These are phyloP conservation scores for Vannuccia rotundouncinata DNA, from an alignment of 2,888 invertebrate genomes.

Conservation along the genomic window DNA sequence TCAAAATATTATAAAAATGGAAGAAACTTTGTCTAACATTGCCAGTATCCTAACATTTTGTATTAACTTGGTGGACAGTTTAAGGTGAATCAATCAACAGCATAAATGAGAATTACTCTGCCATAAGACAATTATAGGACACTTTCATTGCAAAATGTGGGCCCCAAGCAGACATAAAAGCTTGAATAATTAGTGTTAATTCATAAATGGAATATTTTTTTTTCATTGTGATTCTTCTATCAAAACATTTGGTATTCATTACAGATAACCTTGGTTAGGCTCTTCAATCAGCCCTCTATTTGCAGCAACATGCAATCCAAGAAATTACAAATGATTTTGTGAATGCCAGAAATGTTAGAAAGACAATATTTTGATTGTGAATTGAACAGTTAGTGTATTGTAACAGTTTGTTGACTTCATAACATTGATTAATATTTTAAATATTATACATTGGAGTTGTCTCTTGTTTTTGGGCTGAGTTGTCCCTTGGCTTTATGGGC, in stretches of 20 bases:
- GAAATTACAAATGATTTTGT: no score
- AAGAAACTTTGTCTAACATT: constrained; percentile 21
- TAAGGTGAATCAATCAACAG: constrained; percentile 17
- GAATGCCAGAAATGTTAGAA: no score
- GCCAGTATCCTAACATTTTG: constrained; percentile 19
- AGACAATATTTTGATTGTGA: no score
- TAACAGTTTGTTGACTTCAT: no score
- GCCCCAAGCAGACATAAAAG: constrained; percentile 1
- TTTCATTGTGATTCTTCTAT: constrained; percentile 16
- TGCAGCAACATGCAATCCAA: no score
- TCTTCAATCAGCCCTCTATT: no score
- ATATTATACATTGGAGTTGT: no score
- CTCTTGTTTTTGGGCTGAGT: no score
- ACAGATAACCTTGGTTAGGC: constrained; percentile 21
- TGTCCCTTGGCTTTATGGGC: no score
- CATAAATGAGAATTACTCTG: constrained; percentile 14
- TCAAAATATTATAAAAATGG: constrained; percentile 7
- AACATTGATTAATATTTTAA: no score
- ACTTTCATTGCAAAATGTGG: constrained; percentile 1
- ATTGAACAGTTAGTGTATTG: no score
- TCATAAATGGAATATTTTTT: constrained; percentile 7
- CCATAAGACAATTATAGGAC: constrained; percentile 1
- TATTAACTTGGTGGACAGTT: constrained; percentile 12
- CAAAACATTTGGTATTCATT: constrained; percentile 11
- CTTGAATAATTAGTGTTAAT: constrained; percentile 8